Evolutionary conservation across 2,113 vertebrate species (phyloP), one percentile per base, ranked within the genome.

Genomic region (Microtus richardsoni): DNA sequence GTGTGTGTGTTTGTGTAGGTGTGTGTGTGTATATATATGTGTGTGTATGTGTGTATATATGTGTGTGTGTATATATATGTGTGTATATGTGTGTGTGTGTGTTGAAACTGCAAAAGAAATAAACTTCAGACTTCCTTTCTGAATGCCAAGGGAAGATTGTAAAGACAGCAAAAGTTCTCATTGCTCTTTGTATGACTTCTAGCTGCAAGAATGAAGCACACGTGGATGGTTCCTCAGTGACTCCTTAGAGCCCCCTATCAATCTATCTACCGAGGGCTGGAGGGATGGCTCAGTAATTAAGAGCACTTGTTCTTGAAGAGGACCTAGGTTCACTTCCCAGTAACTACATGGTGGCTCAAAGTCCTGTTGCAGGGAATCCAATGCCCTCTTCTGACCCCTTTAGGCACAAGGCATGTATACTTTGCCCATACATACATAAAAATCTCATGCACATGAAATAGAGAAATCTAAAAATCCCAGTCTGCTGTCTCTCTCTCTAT

Each of bases 101-200:
- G 21, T 26, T 36, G 49, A 89, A 94, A 78, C 36, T 44, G 49
- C 87, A 86, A 88, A 95, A 93, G 64, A 91, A 79, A 80, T 26
- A 41, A 86, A 87, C 62, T n/a, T 49, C 74, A 60, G 47, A 78
- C 49, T 93, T 78, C 41, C 60, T 90, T 95, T 89, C 54, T 47
- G 78, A 88, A 28, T 77, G 82, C 44, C 71, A 95, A 93, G 74
- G 21, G 52, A 77, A 90, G 54, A 66, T 26, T 66, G 12, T 58
- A 60, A 91, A 66, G 58, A 49, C 39, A 89, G 73, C n/a, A 88
- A 88, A 68, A 88, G 80, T 90, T 80, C 41, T 91, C 87, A 66
- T 94, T 85, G 91, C 36, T 28, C 68, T 93, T 91, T 64, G 66
- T 85, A 66, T 92, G 92, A 91, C 47, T 97, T 73, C 19, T 30